phyloP scores from a whole-genome alignment of 2,797 vertebrate species.

The Gouania willdenowi region DNA sequence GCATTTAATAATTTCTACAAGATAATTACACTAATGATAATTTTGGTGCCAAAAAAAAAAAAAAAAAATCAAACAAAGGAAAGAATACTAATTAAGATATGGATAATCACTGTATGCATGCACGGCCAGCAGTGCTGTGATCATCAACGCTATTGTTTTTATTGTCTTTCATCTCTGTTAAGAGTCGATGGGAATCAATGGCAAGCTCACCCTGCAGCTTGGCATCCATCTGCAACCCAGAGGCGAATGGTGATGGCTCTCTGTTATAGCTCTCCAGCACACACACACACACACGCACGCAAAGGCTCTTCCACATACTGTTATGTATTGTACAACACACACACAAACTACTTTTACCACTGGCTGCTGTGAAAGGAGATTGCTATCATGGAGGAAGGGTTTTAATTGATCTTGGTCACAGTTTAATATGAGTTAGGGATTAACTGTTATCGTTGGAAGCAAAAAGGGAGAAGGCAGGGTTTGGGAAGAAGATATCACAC shows the following conservation, averaged over 20 bases:
- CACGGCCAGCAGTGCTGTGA: constrained; percentile 60
- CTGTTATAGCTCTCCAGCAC: constrained; percentile 30
- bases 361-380: constrained; percentile 68
- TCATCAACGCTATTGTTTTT: constrained; percentile 76
- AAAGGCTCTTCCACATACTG: constrained; percentile 21
- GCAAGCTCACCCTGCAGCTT: constrained; percentile 63
- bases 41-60: constrained; percentile 52
- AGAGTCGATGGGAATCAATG: constrained; percentile 74
- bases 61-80: constrained; percentile 65
- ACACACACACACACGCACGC: constrained; percentile 16
- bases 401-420: constrained; percentile 84
- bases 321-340: neutral
- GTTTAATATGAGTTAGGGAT: constrained; percentile 78
- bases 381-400: constrained; percentile 66
- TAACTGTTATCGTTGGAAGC: constrained; percentile 73
- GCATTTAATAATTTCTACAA: constrained; percentile 43
- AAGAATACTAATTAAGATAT: constrained; percentile 63
- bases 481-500: constrained; percentile 70
- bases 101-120: constrained; percentile 64
- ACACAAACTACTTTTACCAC: constrained; percentile 47
- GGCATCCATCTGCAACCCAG: constrained; percentile 47
- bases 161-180: constrained; percentile 75
- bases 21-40: constrained; percentile 53
- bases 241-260: constrained; percentile 49
- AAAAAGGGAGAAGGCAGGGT: constrained; percentile 62